Base-by-base conservation (phyloP, 2,888 invertebrate species). In the Camponotus fellah region DNA sequence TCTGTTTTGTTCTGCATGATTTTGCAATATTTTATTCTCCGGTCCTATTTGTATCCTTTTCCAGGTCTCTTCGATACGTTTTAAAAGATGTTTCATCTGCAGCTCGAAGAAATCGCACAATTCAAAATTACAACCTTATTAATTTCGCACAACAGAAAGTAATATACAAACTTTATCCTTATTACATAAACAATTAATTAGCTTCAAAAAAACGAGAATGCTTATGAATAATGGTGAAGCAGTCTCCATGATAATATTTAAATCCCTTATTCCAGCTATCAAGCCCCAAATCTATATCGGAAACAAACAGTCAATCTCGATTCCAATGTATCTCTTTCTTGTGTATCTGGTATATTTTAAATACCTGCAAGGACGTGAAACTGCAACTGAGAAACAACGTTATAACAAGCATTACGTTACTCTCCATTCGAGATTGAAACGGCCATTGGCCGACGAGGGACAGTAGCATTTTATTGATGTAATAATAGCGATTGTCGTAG, bases 1-100 rank as follows among this genome's bases (percentile, higher is more conserved):
- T 46, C 2, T 69, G 17, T 34, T 58, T 46, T 79, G 8, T 8
- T 69, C 71, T 5, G 79, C 71, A 14, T 69, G 69, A 32, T 14
- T 56, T 6, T 26, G 71, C 34, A 69, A 69, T 79, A 69, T 79
- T 34, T 79, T 10, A 43, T 34, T 79, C 5, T 71, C 56, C 9
- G 58, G 12, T 10, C 43, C 43, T 0, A 0, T 3, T 34, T 5
- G 10, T 14, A 34, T 69, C 3, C 68, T 34, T 12, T 72, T 75
- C 88, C 90, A 89, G 37, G 87, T 86, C 0, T 82, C 58, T 40
- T 71, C 60, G 81, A 89, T 83, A 2, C 66, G 40, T 2, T 81
- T 53, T 32, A 90, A 8, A 49, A 89, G 74, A 26, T 69, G 17
- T 34, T 46, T 87, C 79, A 89, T 88, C 89, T 89, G 60, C 0